Conservation (phyloP, 2,113 vertebrate species). For the Himantopus leucocephalus region DNA sequence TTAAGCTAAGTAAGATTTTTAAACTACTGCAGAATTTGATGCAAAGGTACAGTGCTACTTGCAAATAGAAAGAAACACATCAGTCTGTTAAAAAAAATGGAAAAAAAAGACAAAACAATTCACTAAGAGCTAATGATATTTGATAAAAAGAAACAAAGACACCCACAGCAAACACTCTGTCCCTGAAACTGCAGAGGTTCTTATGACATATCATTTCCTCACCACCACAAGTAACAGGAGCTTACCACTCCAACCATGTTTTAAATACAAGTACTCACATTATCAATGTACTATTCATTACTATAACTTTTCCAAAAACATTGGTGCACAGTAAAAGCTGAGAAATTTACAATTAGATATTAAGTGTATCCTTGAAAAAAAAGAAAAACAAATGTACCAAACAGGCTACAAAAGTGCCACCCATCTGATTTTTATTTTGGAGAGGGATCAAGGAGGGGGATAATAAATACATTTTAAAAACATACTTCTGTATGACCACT, state of each 20-base stretch:
- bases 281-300: background rate
- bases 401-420: background rate
- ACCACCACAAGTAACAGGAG: background rate
- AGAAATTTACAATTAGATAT: background rate
- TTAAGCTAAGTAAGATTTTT: background rate
- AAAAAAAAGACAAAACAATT: background rate
- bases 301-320: background rate
- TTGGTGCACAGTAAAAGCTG: background rate
- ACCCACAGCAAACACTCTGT: too few relatives aligned
- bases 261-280: background rate
- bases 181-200: background rate
- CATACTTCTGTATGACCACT: background rate
- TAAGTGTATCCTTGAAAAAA: background rate
- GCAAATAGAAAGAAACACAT: background rate
- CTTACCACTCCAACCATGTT: background rate
- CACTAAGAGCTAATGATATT: background rate
- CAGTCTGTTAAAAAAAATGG: background rate
- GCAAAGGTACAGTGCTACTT: background rate
- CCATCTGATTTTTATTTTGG: background rate
- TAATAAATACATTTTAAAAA: background rate
- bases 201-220: background rate
- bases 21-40: background rate
- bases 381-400: background rate
- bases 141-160: background rate
- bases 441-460: accelerated